Conservation (phyloP, 1,140 invertebrate genomes). For the Sminthurides bifidus region DNA sequence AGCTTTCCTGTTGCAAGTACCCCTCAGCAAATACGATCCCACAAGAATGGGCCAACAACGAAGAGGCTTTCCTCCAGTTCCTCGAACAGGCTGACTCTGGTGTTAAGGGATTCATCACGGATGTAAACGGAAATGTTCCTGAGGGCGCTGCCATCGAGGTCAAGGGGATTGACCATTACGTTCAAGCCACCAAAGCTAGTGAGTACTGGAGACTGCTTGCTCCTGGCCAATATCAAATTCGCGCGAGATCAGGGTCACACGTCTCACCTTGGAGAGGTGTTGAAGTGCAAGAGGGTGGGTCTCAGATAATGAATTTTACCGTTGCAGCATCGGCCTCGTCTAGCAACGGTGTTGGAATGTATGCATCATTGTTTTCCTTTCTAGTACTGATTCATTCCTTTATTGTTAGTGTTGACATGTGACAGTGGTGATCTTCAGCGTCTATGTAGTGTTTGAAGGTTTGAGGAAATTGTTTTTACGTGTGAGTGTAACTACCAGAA, state of each 20-base stretch:
- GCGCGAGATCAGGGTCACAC: no score
- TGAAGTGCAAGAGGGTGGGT: neutral
- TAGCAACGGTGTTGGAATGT: no score
- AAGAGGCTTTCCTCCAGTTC: conserved; percentile 69
- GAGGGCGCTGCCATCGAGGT: conserved; percentile 57
- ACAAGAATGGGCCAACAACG: conserved; percentile 75
- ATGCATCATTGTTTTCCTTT: no score
- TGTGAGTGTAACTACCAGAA: no score
- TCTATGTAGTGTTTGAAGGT: no score
- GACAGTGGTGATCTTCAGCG: no score
- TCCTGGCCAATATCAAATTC: conserved; percentile 64
- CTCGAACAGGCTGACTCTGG: conserved; percentile 78
- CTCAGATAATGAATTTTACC: neutral
- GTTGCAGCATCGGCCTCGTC: no score
- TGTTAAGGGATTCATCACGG: conserved; percentile 58
- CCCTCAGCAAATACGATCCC: conserved; percentile 56
- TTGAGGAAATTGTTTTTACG: no score
- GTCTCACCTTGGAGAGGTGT: conserved; percentile 59
- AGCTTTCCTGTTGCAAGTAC: conserved; percentile 92
- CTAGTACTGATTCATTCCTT: no score
- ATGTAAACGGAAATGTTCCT: conserved; percentile 44
- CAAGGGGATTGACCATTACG: conserved; percentile 55
- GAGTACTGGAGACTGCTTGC: conserved; percentile 77
- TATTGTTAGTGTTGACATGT: no score
- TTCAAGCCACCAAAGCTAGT: conserved; percentile 58